These are phyloP conservation scores for Leptinotarsa rubiginosa DNA, from an alignment of 2,888 invertebrate genomes.

Conservation along the genomic window DNA sequence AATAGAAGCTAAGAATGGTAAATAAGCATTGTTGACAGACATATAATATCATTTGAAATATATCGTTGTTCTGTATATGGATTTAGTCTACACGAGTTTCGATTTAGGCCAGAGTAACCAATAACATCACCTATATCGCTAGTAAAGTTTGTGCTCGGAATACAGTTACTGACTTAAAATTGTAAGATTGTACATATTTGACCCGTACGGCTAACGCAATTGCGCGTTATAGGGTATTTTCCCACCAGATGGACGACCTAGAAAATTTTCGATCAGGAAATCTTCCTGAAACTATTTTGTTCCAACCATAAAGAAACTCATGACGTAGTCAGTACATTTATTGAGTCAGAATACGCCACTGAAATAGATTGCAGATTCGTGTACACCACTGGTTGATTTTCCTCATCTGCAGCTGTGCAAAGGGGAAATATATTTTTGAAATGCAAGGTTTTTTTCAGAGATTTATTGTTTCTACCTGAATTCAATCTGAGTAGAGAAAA, in stretches of 20 bases:
- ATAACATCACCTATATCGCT: conserved; percentile 61
- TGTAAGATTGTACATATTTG: conserved; percentile 54
- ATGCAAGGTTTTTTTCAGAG: not conserved
- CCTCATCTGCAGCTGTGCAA: not conserved
- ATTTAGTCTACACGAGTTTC: conserved; percentile 68
- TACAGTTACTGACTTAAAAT: conserved; percentile 53
- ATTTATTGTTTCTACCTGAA: not conserved
- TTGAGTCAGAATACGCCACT: not conserved
- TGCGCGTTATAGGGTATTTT: conserved; percentile 36
- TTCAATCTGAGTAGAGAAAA: not conserved
- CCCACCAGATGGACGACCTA: conserved; percentile 18
- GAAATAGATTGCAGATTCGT: not conserved
- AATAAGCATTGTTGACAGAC: conserved; percentile 66
- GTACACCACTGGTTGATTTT: not conserved
- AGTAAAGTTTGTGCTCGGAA: conserved; percentile 56
- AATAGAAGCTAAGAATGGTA: conserved; percentile 66
- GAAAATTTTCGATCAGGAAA: conserved; percentile 21
- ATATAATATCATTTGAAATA: conserved; percentile 65
- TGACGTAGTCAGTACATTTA: not conserved
- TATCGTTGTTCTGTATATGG: conserved; percentile 68
- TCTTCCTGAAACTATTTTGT: not conserved
- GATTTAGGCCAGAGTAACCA: conserved; percentile 66
- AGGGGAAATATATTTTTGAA: not conserved
- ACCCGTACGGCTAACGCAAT: conserved; percentile 51
- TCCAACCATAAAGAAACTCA: conserved; percentile 5